Conservation (phyloP, 2,113 vertebrate genomes). For the Hemicordylus capensis region DNA sequence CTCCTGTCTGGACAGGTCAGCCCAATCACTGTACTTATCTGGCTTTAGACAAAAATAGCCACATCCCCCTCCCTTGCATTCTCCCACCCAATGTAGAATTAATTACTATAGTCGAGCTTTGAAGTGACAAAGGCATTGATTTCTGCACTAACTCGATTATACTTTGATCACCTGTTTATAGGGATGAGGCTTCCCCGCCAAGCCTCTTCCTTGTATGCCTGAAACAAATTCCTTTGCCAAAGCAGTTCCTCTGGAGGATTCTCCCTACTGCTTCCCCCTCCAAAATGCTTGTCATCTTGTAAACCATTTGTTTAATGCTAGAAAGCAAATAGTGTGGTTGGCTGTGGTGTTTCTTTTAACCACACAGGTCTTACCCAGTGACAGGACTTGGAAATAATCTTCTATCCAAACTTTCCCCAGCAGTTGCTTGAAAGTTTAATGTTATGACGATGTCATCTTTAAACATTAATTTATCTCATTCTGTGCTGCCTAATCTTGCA, state of each 20-base stretch:
- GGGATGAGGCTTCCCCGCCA: neutral
- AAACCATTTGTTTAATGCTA: neutral
- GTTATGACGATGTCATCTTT: constrained; percentile 42
- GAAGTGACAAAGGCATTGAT: neutral
- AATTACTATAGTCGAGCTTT: neutral
- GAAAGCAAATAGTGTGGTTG: neutral
- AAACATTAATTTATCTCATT: constrained; percentile 53
- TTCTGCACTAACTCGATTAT: neutral
- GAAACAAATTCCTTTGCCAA: neutral
- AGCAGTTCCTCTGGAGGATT: neutral
- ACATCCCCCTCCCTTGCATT: too few relatives aligned
- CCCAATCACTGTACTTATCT: too few relatives aligned
- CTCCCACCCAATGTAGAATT: neutral
- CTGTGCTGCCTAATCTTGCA: constrained; percentile 28
- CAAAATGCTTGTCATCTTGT: neutral
- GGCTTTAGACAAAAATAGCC: too few relatives aligned
- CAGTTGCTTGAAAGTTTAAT: constrained; percentile 48
- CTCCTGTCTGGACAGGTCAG: too few relatives aligned
- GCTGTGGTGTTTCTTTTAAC: neutral
- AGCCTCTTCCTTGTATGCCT: neutral
- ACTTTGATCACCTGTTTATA: neutral
- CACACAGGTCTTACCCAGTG: neutral
- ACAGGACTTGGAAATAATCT: neutral
- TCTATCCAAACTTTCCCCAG: constrained; percentile 13
- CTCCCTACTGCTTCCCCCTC: neutral